Conservation (phyloP, 2,113 vertebrate genomes). For the Chunga burmeisteri region DNA sequence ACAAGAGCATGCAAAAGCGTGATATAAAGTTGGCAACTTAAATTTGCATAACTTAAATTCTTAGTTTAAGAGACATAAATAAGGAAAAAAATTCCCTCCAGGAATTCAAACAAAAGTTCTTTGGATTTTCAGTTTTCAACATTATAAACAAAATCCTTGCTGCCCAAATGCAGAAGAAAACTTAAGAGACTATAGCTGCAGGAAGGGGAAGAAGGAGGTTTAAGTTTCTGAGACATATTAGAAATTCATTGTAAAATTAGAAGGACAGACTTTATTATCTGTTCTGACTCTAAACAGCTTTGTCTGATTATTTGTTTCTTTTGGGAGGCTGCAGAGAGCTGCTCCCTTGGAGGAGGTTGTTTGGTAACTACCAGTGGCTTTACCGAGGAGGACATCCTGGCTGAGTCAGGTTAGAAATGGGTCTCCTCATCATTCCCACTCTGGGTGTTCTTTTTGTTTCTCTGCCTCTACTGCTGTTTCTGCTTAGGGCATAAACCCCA, state of each 20-base stretch:
- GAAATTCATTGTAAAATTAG: slow-evolving; percentile 16
- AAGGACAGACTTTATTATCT: neutral
- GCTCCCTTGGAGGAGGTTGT: neutral
- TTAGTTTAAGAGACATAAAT: neutral
- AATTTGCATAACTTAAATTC: slow-evolving; percentile 21
- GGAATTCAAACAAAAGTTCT: neutral
- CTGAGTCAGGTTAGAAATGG: neutral
- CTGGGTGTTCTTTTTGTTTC: neutral
- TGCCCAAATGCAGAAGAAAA: neutral
- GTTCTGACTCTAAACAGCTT: neutral
- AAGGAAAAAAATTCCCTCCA: neutral
- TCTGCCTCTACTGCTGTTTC: neutral
- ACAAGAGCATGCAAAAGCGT: neutral
- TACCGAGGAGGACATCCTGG: neutral
- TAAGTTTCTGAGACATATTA: neutral
- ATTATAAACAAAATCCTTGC: neutral
- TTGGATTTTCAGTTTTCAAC: neutral
- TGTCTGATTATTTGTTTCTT: neutral
- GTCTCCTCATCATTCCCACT: neutral
- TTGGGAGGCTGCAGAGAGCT: neutral
- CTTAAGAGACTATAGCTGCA: neutral
- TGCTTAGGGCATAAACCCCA: neutral
- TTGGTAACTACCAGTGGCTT: neutral
- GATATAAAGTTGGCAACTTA: neutral
- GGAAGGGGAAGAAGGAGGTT: neutral